phyloP scores from a whole-genome alignment of 1,140 invertebrate genomes.

The Chymomyza costata region DNA sequence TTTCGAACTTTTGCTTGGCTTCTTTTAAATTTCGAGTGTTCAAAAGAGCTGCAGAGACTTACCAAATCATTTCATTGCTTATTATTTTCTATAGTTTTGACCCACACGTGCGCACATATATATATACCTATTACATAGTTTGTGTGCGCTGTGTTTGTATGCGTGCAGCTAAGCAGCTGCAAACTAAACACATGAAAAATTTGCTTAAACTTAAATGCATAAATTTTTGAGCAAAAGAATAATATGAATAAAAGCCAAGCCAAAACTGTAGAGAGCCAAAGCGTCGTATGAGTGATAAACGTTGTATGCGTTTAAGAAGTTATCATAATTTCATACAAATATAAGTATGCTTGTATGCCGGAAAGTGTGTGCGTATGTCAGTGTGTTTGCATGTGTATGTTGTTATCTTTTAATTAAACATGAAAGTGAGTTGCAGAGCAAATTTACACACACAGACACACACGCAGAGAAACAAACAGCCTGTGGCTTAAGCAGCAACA shows the following conservation, averaged over 20 bases:
- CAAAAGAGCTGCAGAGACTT: too few relatives aligned
- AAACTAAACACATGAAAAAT: constrained; percentile 40
- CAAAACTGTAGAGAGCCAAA: constrained; percentile 18
- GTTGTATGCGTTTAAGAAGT: constrained; percentile 52
- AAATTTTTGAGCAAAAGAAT: constrained; percentile 45
- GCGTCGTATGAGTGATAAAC: constrained; percentile 29
- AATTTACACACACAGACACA: constrained; percentile 45
- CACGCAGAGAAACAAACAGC: constrained; percentile 34
- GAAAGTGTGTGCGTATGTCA: not conserved
- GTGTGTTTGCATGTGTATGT: constrained; percentile 9
- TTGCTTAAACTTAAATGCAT: constrained; percentile 51
- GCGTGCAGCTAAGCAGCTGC: constrained; percentile 26
- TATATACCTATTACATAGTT: too few relatives aligned
- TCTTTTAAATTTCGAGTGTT: too few relatives aligned
- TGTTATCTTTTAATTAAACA: constrained; percentile 73
- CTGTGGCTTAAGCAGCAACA: constrained; percentile 32
- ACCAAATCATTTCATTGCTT: too few relatives aligned
- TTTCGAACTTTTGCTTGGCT: too few relatives aligned
- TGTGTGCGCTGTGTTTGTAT: constrained; percentile 5
- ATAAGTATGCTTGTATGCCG: not conserved
- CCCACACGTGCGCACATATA: too few relatives aligned
- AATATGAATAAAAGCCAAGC: constrained; percentile 34
- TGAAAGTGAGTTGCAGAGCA: constrained; percentile 60
- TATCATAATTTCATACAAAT: constrained; percentile 41
- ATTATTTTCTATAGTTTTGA: too few relatives aligned